phyloP scores from a whole-genome alignment of 2,797 vertebrate species.

The Tapirus indicus region DNA sequence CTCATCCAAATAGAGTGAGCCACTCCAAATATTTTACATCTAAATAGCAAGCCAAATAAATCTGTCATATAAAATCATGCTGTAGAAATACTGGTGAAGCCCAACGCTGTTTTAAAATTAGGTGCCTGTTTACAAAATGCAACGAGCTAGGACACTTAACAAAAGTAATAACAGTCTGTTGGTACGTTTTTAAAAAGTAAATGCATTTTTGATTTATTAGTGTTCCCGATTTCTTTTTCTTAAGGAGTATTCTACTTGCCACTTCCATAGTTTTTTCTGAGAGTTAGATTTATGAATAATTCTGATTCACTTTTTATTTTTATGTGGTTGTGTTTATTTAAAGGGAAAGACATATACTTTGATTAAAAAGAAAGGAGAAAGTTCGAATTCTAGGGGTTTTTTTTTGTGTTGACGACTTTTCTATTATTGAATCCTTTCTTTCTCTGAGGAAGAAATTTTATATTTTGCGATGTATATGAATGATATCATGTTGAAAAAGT shows the following conservation, averaged over 20 bases:
- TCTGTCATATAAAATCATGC: not conserved
- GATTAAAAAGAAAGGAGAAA: not conserved
- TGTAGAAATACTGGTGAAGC: not conserved
- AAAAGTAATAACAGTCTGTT: not conserved
- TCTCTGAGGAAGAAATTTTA: not conserved
- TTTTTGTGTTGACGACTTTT: not conserved
- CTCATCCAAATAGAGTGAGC: conserved; percentile 61
- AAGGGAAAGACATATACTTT: not conserved
- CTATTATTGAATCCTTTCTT: not conserved
- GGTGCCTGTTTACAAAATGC: not conserved
- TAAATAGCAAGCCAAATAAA: conserved; percentile 48
- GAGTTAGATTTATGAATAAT: not conserved
- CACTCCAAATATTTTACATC: conserved; percentile 65
- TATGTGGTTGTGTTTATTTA: not conserved
- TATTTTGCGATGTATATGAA: not conserved
- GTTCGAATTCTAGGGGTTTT: not conserved
- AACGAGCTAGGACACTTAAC: not conserved
- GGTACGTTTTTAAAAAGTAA: not conserved
- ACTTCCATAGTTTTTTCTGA: not conserved
- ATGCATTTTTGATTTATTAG: not conserved
- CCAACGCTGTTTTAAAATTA: conserved; percentile 40
- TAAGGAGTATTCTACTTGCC: not conserved
- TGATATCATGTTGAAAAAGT: not conserved
- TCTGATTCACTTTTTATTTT: not conserved
- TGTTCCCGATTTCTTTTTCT: not conserved